These are phyloP conservation scores for Choristoneura rosaceana DNA, from an alignment of 2,888 invertebrate species.

Conservation along the genomic window DNA sequence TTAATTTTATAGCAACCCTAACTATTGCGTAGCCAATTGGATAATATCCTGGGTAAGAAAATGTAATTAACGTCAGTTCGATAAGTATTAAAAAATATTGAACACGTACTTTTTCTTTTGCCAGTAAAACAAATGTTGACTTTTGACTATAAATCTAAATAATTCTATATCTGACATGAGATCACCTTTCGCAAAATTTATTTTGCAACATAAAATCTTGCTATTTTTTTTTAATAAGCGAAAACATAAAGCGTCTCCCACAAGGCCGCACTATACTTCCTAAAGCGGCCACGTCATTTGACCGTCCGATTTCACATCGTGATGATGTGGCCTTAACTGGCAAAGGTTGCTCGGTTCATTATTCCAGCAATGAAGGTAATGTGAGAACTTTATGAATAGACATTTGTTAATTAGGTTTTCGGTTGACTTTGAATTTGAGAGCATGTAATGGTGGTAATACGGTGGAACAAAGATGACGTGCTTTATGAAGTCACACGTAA, in stretches of 20 bases:
- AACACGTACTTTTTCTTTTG: too few relatives aligned
- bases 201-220: background rate
- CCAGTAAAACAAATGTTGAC: too few relatives aligned
- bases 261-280: slow-evolving; percentile 25
- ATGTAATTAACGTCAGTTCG: too few relatives aligned
- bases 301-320: slow-evolving; percentile 27
- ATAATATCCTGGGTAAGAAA: too few relatives aligned
- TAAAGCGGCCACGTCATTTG: slow-evolving; percentile 13
- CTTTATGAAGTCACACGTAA: background rate
- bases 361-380: slow-evolving; percentile 31
- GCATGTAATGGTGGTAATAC: slow-evolving; percentile 17
- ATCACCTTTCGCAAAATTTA: background rate
- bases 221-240: background rate
- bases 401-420: slow-evolving; percentile 8
- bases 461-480: slow-evolving; percentile 3
- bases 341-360: slow-evolving; percentile 31
- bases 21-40: background rate
- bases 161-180: background rate
- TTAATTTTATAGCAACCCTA: background rate
- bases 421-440: slow-evolving; percentile 10
- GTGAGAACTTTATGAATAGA: slow-evolving; percentile 21
- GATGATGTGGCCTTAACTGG: slow-evolving; percentile 19
- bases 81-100: too few relatives aligned
- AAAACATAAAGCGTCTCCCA: slow-evolving; percentile 14
- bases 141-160: too few relatives aligned